Evolutionary conservation across 2,113 vertebrate species (phyloP), one percentile per base, ranked within the genome.

Genomic region (Cisticola juncidis): DNA sequence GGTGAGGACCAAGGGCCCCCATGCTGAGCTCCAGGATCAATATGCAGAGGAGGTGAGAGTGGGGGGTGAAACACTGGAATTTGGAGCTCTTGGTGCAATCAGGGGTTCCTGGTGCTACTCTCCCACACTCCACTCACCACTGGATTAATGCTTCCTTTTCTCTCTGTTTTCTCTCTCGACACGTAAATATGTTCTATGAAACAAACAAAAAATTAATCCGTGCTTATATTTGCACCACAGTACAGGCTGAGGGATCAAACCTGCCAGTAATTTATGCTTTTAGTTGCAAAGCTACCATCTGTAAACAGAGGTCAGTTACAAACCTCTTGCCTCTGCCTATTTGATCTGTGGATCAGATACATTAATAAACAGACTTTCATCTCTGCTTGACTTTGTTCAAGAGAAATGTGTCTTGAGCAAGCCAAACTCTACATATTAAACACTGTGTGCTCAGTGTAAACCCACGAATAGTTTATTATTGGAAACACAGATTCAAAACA

Each of bases 1-100:
- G 11, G 40, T 23, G 47, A 42, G 10, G 28, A 57, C 4, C 7
- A 51, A 36, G n/a, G 4, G 14, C 2, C 9, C 18, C 14, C 15
- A 2, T 29, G 56, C 36, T 61, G 40, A 51, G 13, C 24, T 42
- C 13, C 22, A 54, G 51, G 8, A 81, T n/a, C 23, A 61, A 21
- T 22, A 45, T 0, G 5, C 12, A 66, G 12, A 51, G 11, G 14
- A 65, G 5, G 1, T 36, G 14, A 0, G 4, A 26, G 6, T 10
- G 4, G 14, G 10, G 10, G 13, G 3, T n/a, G 25, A 73, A 15
- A 36, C 22, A 33, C 7, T 0, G 3, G 5, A 60, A 9, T 33
- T 23, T 2, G 2, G 40, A 15, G 33, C 23, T 88, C 26, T 31
- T 56, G 17, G 29, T 51, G 13, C 13, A n/a, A 16, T 19, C 11